Evolutionary conservation across 2,888 invertebrate species (phyloP).

Genomic region (Odontothrips loti): DNA sequence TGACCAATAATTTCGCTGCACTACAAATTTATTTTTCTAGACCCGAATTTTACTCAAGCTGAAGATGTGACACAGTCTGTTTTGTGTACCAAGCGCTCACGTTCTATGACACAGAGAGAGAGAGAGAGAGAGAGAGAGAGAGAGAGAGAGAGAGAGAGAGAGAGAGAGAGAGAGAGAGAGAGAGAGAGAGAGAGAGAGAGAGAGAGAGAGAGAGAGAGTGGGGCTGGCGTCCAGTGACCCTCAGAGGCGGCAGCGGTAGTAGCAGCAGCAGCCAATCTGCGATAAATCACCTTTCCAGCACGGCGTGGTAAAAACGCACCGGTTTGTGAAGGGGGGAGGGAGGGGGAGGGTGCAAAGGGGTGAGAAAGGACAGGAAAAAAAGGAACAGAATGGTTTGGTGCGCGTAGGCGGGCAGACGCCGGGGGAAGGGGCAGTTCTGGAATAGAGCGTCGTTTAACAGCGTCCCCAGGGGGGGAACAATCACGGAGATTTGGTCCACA

Average conservation of each 20-base stretch:
- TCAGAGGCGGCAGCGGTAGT: background rate
- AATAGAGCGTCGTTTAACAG: conserved; percentile 25
- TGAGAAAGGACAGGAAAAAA: background rate
- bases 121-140: no score
- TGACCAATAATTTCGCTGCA: no score
- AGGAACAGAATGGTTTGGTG: background rate
- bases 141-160: no score
- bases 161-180: no score
- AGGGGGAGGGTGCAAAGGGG: background rate
- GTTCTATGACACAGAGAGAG: no score
- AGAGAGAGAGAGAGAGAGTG: no score
- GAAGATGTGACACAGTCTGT: no score
- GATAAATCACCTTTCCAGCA: background rate
- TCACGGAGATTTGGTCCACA: conserved; percentile 19
- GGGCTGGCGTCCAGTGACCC: no score
- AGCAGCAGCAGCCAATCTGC: conserved; percentile 4
- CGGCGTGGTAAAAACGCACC: background rate
- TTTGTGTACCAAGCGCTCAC: no score
- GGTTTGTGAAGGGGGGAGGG: background rate
- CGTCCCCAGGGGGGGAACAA: conserved; percentile 25
- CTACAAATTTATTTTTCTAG: no score
- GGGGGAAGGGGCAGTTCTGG: background rate
- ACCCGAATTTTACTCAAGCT: no score
- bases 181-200: no score
- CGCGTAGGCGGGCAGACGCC: background rate